These are phyloP conservation scores for Macrotis lagotis DNA, from an alignment of 2,113 vertebrate genomes.

Conservation along the genomic window DNA sequence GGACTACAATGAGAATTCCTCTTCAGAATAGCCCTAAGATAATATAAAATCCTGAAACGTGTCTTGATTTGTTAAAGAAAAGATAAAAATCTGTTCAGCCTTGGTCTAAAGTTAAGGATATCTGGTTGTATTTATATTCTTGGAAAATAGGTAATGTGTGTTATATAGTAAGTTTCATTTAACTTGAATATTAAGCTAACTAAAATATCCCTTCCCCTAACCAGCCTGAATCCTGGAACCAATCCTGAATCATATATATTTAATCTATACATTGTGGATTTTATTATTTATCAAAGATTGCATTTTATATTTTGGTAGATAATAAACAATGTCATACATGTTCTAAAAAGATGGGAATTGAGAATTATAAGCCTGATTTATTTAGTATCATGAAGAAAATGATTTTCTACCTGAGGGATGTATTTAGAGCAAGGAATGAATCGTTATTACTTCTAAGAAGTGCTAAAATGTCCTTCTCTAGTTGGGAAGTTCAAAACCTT, in stretches of 20 bases:
- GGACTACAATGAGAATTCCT: slow-evolving; percentile 48
- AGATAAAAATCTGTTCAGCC: slow-evolving; percentile 70
- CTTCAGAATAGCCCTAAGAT: slow-evolving; percentile 46
- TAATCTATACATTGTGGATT: not conserved
- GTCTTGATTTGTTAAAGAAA: slow-evolving; percentile 72
- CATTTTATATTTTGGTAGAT: not conserved
- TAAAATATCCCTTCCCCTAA: slow-evolving; percentile 30
- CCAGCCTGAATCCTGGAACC: slow-evolving; percentile 51
- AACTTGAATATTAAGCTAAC: slow-evolving; percentile 69
- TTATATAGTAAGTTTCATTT: slow-evolving; percentile 63
- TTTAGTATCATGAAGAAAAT: slow-evolving; percentile 58
- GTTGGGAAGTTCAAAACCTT: slow-evolving; percentile 49
- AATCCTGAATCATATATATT: not conserved
- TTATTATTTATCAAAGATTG: not conserved
- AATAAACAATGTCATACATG: slow-evolving; percentile 48
- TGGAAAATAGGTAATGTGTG: slow-evolving; percentile 77
- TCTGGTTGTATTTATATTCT: slow-evolving; percentile 61
- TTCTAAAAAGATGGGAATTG: slow-evolving; percentile 40
- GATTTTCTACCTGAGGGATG: slow-evolving; percentile 67
- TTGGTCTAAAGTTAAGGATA: slow-evolving; percentile 68
- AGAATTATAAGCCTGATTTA: slow-evolving; percentile 64
- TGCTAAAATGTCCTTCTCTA: slow-evolving; percentile 49
- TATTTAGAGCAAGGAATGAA: slow-evolving; percentile 63
- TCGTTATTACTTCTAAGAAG: slow-evolving; percentile 47
- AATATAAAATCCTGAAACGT: slow-evolving; percentile 60